Conservation (phyloP, 2,888 invertebrate genomes). For the Chydorus sphaericus region DNA sequence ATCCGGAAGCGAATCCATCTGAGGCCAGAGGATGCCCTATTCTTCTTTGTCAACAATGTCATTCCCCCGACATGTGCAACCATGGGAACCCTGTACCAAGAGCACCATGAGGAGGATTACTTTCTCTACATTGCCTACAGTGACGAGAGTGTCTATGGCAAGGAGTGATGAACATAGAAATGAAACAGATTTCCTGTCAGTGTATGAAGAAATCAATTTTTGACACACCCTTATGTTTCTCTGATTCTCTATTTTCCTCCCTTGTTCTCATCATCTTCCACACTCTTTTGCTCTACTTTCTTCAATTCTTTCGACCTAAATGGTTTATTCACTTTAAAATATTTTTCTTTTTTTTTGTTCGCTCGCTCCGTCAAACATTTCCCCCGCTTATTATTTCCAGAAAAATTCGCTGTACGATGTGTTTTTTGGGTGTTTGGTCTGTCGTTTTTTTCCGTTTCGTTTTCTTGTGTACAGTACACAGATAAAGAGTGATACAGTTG, state of each 20-base stretch:
- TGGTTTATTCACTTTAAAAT: background rate
- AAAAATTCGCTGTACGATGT: background rate
- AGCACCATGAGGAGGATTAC: conserved; percentile 98
- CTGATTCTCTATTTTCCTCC: too few relatives aligned
- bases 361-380: too few relatives aligned
- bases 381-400: too few relatives aligned
- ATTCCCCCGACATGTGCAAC: conserved; percentile 93
- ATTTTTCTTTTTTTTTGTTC: background rate
- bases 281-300: background rate
- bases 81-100: conserved; percentile 93
- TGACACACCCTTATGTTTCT: too few relatives aligned
- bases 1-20: conserved; percentile 91
- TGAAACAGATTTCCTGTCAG: too few relatives aligned
- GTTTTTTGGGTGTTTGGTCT: background rate
- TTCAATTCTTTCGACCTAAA: background rate
- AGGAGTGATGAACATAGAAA: too few relatives aligned
- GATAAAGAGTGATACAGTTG: background rate
- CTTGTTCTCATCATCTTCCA: background rate
- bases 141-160: conserved; percentile 96
- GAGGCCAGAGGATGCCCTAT: conserved; percentile 86
- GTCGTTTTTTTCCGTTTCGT: too few relatives aligned
- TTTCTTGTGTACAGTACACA: conserved; percentile 4
- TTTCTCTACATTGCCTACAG: conserved; percentile 99
- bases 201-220: too few relatives aligned
- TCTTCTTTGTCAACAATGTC: conserved; percentile 94